phyloP scores from a whole-genome alignment of 2,888 invertebrate genomes.

The Thysanoteuthis rhombus region DNA sequence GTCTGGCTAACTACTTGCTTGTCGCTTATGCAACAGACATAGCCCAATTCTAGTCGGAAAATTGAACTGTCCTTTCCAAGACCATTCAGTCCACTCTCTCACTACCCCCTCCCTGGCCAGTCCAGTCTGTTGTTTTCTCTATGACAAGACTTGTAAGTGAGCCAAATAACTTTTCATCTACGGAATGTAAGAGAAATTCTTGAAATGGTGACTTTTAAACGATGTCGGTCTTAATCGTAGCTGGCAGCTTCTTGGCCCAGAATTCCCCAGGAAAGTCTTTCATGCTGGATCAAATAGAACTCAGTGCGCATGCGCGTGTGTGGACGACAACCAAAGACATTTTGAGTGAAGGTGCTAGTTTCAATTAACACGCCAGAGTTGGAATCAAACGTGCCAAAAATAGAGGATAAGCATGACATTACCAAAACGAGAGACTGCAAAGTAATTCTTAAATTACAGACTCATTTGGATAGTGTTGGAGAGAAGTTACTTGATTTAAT shows the following conservation, averaged over 20 bases:
- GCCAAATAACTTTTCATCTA: background rate
- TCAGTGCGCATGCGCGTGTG: background rate
- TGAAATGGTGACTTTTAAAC: too few relatives aligned
- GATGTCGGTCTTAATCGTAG: background rate
- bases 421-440: background rate
- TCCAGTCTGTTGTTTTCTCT: too few relatives aligned
- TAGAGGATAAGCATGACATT: background rate
- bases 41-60: background rate
- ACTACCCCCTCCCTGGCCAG: background rate
- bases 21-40: slow-evolving; percentile 12
- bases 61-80: background rate
- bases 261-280: background rate
- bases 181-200: background rate
- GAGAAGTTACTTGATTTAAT: too few relatives aligned
- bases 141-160: background rate
- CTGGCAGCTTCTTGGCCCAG: background rate
- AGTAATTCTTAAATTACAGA: background rate
- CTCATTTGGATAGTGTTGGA: background rate
- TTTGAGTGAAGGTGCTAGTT: background rate
- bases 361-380: background rate
- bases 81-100: background rate
- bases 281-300: background rate
- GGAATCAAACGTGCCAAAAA: background rate
- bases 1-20: background rate
- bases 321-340: background rate